Conservation (phyloP, 30 jellyfish, hydroid and myxozoan species). For the Turritopsis dohrnii region DNA sequence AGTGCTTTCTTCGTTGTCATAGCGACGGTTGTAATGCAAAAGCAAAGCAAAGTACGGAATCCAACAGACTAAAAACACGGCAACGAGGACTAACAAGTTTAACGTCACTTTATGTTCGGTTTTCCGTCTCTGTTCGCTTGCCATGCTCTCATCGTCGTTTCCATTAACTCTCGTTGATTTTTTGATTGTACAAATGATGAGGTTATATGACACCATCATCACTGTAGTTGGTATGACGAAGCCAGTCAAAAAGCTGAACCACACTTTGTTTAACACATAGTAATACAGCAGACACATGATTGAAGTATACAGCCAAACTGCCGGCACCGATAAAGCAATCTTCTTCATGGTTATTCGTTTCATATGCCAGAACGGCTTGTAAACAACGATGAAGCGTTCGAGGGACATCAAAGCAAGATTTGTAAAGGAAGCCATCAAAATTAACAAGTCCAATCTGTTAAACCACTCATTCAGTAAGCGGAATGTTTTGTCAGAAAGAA, state of each 20-base stretch:
- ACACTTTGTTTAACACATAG: background rate
- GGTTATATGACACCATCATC: background rate
- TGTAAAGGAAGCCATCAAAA: conserved; percentile 12
- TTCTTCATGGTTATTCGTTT: background rate
- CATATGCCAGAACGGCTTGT: conserved; percentile 26
- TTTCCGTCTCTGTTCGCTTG: background rate
- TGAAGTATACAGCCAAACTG: conserved; percentile 14
- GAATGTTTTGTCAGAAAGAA: background rate
- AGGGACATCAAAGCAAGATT: conserved; percentile 20
- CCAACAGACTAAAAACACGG: conserved; percentile 9
- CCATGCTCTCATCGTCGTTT: background rate
- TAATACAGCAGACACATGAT: background rate
- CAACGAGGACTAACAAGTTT: background rate
- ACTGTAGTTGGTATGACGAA: background rate
- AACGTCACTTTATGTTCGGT: conserved; percentile 19
- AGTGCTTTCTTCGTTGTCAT: background rate
- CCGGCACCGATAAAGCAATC: conserved; percentile 16
- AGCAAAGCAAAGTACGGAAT: conserved; percentile 14
- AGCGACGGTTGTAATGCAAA: background rate
- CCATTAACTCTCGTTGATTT: background rate
- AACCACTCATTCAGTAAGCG: background rate
- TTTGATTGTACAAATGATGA: background rate
- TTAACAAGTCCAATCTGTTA: conserved; percentile 1
- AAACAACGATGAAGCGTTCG: conserved; percentile 16
- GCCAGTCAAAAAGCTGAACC: background rate